A percentile compares a stretch with the other conserved stretches of the same genome.
phyloP scores from a whole-genome alignment of 2,113 vertebrate genomes.

The Sitta europaea region DNA sequence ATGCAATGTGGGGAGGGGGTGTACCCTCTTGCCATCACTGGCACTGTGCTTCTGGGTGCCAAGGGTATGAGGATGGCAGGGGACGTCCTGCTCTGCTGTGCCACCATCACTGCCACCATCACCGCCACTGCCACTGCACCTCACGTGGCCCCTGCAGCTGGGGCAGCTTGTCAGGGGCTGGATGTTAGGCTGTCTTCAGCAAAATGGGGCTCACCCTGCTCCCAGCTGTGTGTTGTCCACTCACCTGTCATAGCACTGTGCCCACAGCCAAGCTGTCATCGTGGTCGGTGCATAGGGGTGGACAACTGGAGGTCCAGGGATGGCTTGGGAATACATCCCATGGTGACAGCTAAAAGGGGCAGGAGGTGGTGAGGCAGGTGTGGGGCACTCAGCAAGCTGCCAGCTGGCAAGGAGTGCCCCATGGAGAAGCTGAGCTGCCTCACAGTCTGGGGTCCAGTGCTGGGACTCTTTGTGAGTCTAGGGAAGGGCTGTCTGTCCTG shows the following conservation, averaged over 20 bases:
- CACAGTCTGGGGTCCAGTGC: background rate
- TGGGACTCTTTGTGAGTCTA: background rate
- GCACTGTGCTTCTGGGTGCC: background rate
- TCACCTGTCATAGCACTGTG: background rate
- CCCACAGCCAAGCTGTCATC: background rate
- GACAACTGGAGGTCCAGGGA: background rate
- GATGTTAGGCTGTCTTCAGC: background rate
- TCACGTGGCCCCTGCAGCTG: background rate
- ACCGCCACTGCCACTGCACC: background rate
- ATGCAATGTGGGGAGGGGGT: background rate
- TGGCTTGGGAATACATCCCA: background rate
- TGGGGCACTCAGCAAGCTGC: background rate
- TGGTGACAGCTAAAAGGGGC: background rate
- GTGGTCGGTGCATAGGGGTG: fast-evolving
- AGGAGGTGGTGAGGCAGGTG: background rate
- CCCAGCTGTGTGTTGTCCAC: background rate
- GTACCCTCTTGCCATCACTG: background rate
- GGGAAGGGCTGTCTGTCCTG: background rate
- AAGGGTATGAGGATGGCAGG: background rate
- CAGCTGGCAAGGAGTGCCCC: background rate
- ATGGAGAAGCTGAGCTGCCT: background rate
- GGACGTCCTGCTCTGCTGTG: background rate
- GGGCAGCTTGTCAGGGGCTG: background rate
- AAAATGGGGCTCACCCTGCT: background rate
- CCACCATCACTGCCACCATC: background rate